Evolutionary conservation across 2,797 vertebrate genomes (phyloP), one percentile per base, ranked within the genome.

Genomic region (Poeciliopsis infans): DNA sequence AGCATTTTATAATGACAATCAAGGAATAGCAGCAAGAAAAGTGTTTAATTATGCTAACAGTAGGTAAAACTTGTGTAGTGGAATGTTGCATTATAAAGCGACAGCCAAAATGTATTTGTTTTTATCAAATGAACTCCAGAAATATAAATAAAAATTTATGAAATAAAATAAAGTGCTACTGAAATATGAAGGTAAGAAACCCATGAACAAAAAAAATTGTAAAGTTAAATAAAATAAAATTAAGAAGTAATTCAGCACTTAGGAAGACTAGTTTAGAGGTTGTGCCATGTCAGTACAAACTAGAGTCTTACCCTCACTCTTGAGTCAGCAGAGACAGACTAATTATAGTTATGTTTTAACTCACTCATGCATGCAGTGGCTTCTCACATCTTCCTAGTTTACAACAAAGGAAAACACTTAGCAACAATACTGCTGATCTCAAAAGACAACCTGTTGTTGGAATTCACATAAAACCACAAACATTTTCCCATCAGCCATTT

Each of bases 321-420:
- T 33, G n/a, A 25, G 1, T 76, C 45, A 84, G 81, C 86, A 81
- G 46, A 79, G 72, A 87, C 75, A 85, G 33, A 51, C 80, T 89
- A 85, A 88, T 87, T 82, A 86, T 57, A 57, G 69, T 66, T 74
- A 51, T 73, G 59, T 71, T 57, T 84, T 33, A 82, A 87, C 70
- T 81, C 77, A 82, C 66, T 47, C 84, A 83, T 75, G 79, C 81
- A 85, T 74, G 57, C 36, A 55, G 36, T 77, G 66, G 82, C 78
- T 83, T 84, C 73, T 86, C 2, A 81, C 79, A 41, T 74, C 81
- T 61, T 73, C 66, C 61, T 53, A 78, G 80, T 79, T 84, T 69
- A 82, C 79, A 78, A 78, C 83, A 87, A 79, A 75, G 73, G 82
- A 86, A 91, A 89, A 88, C 82, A 85, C 85, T 88, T 77, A 79